Base-by-base conservation (phyloP, 2,797 vertebrate genomes). In the Enteromius paludinosus region DNA sequence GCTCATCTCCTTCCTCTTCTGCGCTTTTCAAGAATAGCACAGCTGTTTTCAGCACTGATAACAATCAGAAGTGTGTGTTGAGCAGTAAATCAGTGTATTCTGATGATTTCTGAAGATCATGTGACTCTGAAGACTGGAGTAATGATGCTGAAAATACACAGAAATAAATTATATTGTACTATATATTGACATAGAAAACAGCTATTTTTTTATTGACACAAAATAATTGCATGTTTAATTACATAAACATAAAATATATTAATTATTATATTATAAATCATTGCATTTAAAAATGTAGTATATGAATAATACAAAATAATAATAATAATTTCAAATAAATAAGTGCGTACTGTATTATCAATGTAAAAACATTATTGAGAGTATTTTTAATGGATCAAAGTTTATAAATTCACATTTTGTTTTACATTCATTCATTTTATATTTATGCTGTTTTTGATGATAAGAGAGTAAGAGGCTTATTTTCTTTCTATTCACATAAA, bases 161-260 rank as follows among this genome's bases (percentile, higher is more conserved):
- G 3, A 0, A 69, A 69, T 45, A 25, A 17, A 69, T 69, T 9
- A 45, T 0, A 43, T 0, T 45, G 45, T 9, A 45, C 14, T 0
- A 4, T 0, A 45, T 69, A 25, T 14, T 23, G 0, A 43, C n/a
- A 43, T 43, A 23, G 20, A 43, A 15, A 43, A 43, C 35, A 7
- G 5, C 0, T 8, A 0, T 1, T 43, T 15, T 68, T 7, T n/a
- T n/a, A n/a, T n/a, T n/a, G n/a, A n/a, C 4, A 33, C 5, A 33
- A 33, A 33, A 4, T 33, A 33, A 33, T 33, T 33, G 33, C 33
- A 33, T 33, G 33, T 33, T 33, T 33, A 33, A 33, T 33, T 33
- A 33, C 33, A 33, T 33, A 33, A 33, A 33, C 5, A 33, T 33
- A 33, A 33, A 4, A 33, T 33, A 33, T 33, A 33, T 33, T 33